A percentile compares a stretch with the other conserved stretches of the same genome.
Conservation (phyloP, 1,140 invertebrate species). For the Portunus trituberculatus region DNA sequence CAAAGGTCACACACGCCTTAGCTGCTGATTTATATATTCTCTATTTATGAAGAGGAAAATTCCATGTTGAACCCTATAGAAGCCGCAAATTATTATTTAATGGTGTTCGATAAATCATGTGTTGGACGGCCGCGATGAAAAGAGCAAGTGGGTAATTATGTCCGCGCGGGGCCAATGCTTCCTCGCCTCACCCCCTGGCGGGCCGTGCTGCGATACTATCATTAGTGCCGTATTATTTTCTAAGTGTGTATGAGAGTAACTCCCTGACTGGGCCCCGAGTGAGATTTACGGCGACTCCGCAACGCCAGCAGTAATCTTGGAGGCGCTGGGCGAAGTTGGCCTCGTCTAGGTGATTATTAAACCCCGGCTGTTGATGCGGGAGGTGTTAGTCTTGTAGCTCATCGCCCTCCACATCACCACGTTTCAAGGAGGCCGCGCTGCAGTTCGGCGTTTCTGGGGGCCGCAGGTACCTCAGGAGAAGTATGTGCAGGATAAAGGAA, state of each 20-base stretch:
- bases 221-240: constrained; percentile 23
- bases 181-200: background rate
- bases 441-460: too few species aligned
- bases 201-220: constrained; percentile 17
- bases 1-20: constrained; percentile 9
- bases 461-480: too few species aligned
- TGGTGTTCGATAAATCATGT: background rate
- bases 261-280: background rate
- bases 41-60: constrained; percentile 6
- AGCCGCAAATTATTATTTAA: constrained; percentile 15
- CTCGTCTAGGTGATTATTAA: background rate
- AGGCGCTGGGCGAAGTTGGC: background rate
- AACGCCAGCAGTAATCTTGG: background rate
- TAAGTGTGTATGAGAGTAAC: constrained; percentile 22
- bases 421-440: too few species aligned
- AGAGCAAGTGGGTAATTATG: constrained; percentile 6
- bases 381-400: background rate
- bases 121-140: constrained; percentile 6
- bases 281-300: background rate
- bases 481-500: too few species aligned
- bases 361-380: background rate
- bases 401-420: background rate
- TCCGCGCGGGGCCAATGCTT: background rate
- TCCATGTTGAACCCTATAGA: background rate
- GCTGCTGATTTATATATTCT: constrained; percentile 13